Evolutionary conservation across 2,797 vertebrate species (phyloP), one percentile per base, ranked within the genome.

Genomic region (Rhinogobio ventralis): DNA sequence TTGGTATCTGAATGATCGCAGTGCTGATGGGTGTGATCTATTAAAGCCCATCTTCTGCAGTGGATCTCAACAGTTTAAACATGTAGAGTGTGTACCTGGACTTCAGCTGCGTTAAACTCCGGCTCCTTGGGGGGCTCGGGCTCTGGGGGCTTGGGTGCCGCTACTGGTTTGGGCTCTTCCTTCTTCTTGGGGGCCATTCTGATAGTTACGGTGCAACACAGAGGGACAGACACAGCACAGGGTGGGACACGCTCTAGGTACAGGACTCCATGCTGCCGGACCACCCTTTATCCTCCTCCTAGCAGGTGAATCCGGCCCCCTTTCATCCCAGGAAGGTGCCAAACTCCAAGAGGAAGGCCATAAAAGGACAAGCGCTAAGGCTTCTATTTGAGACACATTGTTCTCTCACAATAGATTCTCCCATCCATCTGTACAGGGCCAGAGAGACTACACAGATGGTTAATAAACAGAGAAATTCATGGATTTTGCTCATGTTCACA

Each of bases 151-250:
- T 96, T 95, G 0, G 95, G 93, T 0, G 94, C 76, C 2, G 86
- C 72, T 2, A 92, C 95, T 0, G 96, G 92, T 87, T 98, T 98
- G 1, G 96, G 92, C 9, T 97, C 97, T 84, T 97, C 96, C 77
- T 99, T 99, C 95, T 99, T 99, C 92, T 98, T 99, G 13, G 97
- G 97, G 55, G 98, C 94, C 98, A 99, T 99, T 66, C 75, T 82
- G 69, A 73, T 49, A 86, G 33, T 7, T 82, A 57, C 15, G 51
- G 68, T 67, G 49, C 85, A 51, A 89, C 79, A 79, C 78, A 73
- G 89, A 87, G 77, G 74, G 64, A 86, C 73, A 45, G 71, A 89
- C 62, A 79, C 80, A 55, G 83, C 75, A 82, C 81, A 90, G 84
- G 88, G 69, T 90, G 71, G 68, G 79, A 86, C 79, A 80, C 86